Evolutionary conservation across 2,888 invertebrate species (phyloP).

Genomic region (Noctuana brunneofusca): DNA sequence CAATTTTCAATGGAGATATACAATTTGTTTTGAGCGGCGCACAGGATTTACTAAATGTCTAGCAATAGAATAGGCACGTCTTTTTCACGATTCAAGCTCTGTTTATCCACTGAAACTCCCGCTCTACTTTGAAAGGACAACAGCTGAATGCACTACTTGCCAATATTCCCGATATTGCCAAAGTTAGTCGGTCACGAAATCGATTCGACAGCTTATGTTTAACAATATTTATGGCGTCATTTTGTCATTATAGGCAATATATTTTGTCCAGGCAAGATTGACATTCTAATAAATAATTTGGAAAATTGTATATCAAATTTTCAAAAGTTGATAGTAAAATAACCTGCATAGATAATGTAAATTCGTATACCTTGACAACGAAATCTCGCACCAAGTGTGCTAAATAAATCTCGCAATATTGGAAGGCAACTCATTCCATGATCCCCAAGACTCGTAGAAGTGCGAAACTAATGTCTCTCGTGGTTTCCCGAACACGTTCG

Average conservation of each 20-base stretch:
- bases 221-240: conserved; percentile 30
- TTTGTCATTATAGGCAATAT: conserved; percentile 6
- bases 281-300: no score
- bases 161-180: conserved; percentile 45
- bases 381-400: no score
- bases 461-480: no score
- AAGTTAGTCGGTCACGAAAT: conserved; percentile 44
- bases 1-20: not conserved
- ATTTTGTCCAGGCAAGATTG: not conserved
- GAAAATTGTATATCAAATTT: no score
- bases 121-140: conserved; percentile 40
- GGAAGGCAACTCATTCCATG: no score
- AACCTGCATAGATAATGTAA: no score
- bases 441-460: no score
- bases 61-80: conserved; percentile 29
- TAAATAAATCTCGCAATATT: no score
- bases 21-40: not conserved
- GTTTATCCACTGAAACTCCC: conserved; percentile 17
- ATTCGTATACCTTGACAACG: no score
- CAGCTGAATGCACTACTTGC: conserved; percentile 43
- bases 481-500: no score
- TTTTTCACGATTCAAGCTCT: conserved; percentile 13
- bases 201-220: conserved; percentile 39
- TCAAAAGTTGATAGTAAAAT: no score
- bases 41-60: not conserved